Conservation (phyloP, 2,888 invertebrate genomes). For the Ceriagrion tenellum region DNA sequence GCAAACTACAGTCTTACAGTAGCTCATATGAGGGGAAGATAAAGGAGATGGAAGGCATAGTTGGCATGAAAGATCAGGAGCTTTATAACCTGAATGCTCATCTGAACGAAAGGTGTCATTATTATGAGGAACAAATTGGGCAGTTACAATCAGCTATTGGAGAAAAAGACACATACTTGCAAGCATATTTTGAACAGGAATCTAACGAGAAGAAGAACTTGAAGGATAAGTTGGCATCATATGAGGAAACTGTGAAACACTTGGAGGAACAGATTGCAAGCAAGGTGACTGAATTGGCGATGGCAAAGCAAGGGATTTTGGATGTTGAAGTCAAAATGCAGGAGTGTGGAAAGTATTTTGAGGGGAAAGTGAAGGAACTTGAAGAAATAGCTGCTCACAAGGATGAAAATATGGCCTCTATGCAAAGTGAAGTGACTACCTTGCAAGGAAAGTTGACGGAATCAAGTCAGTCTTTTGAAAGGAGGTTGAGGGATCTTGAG, state of each 20-base stretch:
- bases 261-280: constrained; percentile 39
- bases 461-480: not conserved
- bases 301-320: not conserved
- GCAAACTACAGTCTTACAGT: not conserved
- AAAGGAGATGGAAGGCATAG: constrained; percentile 42
- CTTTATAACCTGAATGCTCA: constrained; percentile 24
- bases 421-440: constrained; percentile 35
- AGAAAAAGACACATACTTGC: constrained; percentile 64
- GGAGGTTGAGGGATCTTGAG: constrained; percentile 28
- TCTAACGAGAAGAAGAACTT: constrained; percentile 70
- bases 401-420: not conserved
- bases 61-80: constrained; percentile 32
- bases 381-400: not conserved
- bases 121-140: not conserved
- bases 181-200: constrained; percentile 58
- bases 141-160: constrained; percentile 40
- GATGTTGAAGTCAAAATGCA: constrained; percentile 38
- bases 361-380: constrained; percentile 40
- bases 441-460: not conserved
- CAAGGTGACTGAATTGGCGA: not conserved
- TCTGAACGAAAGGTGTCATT: constrained; percentile 1
- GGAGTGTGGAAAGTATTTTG: constrained; percentile 15
- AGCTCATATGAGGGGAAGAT: not conserved
- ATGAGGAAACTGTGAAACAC: constrained; percentile 63
- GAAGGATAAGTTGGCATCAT: constrained; percentile 69